Evolutionary conservation across 2,113 vertebrate genomes (phyloP), one percentile per base, ranked within the genome.

Genomic region (Indicator indicator): DNA sequence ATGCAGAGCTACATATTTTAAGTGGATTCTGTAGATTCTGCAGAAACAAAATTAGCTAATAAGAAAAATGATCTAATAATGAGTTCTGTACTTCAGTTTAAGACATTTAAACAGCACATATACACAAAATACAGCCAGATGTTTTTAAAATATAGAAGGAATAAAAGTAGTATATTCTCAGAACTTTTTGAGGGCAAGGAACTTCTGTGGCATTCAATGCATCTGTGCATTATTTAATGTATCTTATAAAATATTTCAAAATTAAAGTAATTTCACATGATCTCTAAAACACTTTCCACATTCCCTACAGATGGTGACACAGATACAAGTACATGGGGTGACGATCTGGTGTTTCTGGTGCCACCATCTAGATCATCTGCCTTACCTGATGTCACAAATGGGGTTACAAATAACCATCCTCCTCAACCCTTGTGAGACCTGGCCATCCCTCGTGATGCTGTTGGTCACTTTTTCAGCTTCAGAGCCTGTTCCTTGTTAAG

Each of bases 281-380:
- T 91, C 75, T 90, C 77, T 65, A 74, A 81, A 95, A 79, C 42
- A 44, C 23, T 89, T 89, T 71, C 69, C 78, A 54, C 16, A 44
- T 38, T 60, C 13, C 13, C 30, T 67, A 27, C 5, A 30, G 30
- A 33, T 32, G 17, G 27, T 80, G 32, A 48, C 58, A 56, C 26
- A 64, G 11, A n/a, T 21, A 18, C 5, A 44, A 64, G 19, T 59
- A 65, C 7, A 2, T 11, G 16, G 19, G 28, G 50, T 24, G 50
- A 52, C 24, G 26, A 83, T 55, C 48, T 77, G 28, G 16, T 26
- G 46, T 46, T 80, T 33, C 82, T 56, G 20, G 9, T 75, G 26
- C 50, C 2, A 2, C 52, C 72, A 56, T 8, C 40, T 33, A 32
- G 27, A 20, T 77, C 44, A 67, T 67, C 71, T 67, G 14, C n/a